phyloP scores from a whole-genome alignment of 2,797 vertebrate genomes.

The Psittacula derbiana region DNA sequence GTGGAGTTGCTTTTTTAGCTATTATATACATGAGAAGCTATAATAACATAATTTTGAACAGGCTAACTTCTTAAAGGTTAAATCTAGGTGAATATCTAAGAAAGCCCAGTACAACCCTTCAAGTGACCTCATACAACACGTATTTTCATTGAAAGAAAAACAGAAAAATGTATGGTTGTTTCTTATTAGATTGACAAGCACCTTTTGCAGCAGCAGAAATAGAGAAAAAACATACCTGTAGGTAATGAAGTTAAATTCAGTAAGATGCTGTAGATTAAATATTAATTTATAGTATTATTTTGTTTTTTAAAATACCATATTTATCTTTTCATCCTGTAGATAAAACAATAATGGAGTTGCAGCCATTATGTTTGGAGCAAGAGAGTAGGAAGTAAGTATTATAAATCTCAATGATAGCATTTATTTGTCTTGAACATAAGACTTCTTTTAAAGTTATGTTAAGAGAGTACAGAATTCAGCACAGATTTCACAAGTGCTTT shows the following conservation, averaged over 20 bases:
- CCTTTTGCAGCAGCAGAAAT: neutral
- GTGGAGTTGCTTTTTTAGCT: neutral
- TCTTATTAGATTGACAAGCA: neutral
- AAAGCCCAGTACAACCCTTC: neutral
- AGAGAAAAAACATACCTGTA: neutral
- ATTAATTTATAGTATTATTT: neutral
- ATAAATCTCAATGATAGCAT: neutral
- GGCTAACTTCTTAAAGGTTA: neutral
- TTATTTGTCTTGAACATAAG: neutral
- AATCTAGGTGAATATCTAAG: neutral
- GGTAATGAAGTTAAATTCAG: neutral
- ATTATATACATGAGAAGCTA: neutral
- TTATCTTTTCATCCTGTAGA: conserved; percentile 68
- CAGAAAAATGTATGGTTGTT: neutral
- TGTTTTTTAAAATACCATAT: neutral
- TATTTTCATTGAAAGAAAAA: neutral
- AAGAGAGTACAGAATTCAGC: neutral
- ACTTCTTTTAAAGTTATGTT: neutral
- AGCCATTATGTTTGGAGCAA: conserved; percentile 73
- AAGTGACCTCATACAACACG: neutral
- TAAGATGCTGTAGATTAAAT: neutral
- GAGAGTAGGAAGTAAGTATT: conserved; percentile 69
- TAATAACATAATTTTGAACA: neutral
- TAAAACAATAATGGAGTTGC: conserved; percentile 65
- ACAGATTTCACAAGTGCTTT: neutral